A percentile compares a stretch with the other conserved stretches of the same genome.
phyloP scores from a whole-genome alignment of 2,888 invertebrate species.

The Ormia ochracea region DNA sequence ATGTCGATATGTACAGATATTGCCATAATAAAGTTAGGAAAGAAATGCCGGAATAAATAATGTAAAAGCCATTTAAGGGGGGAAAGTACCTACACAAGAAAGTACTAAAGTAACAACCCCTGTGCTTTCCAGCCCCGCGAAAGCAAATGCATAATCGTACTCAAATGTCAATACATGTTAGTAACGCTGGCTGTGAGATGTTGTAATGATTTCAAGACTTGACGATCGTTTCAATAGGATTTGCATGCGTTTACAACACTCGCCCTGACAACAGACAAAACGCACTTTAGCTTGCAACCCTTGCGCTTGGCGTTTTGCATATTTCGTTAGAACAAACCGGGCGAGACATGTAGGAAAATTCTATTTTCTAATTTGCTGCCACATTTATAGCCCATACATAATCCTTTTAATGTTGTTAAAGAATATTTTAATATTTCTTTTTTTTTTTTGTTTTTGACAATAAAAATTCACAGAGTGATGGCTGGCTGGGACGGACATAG shows the following conservation, averaged over 20 bases:
- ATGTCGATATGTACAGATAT: not conserved
- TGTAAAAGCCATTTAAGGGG: slow-evolving; percentile 2
- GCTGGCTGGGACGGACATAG: slow-evolving; percentile 52
- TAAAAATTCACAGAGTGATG: no score
- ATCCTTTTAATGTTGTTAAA: slow-evolving; percentile 75
- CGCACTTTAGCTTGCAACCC: slow-evolving; percentile 34
- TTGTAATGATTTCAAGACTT: slow-evolving; percentile 41
- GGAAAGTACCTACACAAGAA: not conserved
- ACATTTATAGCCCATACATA: slow-evolving; percentile 76
- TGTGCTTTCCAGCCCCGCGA: not conserved
- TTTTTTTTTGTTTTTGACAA: not conserved
- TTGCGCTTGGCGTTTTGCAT: slow-evolving; percentile 51
- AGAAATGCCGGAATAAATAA: slow-evolving; percentile 19
- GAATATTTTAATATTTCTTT: slow-evolving; percentile 19
- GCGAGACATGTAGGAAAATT: not conserved
- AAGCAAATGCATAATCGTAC: not conserved
- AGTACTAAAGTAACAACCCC: slow-evolving; percentile 29
- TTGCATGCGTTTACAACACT: slow-evolving; percentile 65
- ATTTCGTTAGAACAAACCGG: slow-evolving; percentile 2
- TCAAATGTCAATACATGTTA: slow-evolving; percentile 53
- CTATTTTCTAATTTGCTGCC: slow-evolving; percentile 50
- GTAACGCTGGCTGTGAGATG: slow-evolving; percentile 18
- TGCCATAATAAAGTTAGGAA: not conserved
- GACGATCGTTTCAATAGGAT: slow-evolving; percentile 63
- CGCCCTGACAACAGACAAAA: not conserved